A percentile compares a stretch with the other conserved stretches of the same genome.
These are phyloP conservation scores for Phalacrocorax aristotelis DNA, from an alignment of 2,113 vertebrate genomes.

Conservation along the genomic window DNA sequence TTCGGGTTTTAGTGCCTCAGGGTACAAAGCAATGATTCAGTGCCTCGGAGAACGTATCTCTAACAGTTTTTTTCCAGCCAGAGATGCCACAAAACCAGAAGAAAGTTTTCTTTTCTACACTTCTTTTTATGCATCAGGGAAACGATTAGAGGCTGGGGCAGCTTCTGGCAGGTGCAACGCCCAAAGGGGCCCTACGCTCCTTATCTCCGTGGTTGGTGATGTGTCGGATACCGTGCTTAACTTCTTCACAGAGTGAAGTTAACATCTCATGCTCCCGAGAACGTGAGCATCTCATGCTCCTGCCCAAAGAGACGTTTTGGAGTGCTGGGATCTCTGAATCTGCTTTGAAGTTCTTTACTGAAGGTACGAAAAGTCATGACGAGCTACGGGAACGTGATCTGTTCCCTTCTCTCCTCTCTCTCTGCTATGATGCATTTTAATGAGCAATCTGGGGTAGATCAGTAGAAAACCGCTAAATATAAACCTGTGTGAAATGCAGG, in stretches of 20 bases:
- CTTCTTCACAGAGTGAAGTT: background rate
- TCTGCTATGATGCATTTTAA: background rate
- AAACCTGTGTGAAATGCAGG: background rate
- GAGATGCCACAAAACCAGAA: background rate
- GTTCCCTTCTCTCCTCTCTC: background rate
- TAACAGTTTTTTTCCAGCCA: background rate
- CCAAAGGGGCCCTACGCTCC: background rate
- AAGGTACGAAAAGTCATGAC: background rate
- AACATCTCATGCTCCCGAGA: no score
- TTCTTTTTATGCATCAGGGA: background rate
- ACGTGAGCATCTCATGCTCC: background rate
- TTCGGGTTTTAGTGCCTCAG: background rate
- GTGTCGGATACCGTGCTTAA: background rate
- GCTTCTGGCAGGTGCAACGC: background rate
- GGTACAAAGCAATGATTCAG: background rate
- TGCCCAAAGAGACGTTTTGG: background rate
- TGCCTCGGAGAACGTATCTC: background rate
- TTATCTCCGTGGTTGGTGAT: accelerated
- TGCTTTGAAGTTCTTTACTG: background rate
- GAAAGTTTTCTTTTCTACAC: background rate
- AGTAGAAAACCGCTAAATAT: background rate
- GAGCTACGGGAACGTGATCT: background rate
- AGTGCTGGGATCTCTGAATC: background rate
- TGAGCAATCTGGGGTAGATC: background rate
- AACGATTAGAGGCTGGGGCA: background rate